Percentiles rank a stretch among this genome's conserved stretches.
Conservation (phyloP, 2,888 invertebrate species). For the Dioctria rufipes region DNA sequence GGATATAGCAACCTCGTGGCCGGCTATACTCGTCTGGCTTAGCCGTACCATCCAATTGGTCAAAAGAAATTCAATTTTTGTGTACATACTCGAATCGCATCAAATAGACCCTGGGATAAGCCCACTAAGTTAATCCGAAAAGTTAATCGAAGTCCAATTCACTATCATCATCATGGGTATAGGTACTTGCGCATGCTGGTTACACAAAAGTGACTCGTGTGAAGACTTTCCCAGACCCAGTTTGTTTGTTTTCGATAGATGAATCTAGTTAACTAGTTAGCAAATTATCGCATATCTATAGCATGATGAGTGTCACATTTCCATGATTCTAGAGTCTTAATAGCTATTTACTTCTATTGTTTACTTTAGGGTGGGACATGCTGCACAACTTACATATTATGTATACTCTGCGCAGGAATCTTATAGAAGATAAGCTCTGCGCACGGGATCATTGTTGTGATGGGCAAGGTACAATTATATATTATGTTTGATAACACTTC, state of each 20-base stretch:
- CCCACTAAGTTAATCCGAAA: background rate
- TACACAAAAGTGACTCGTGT: too few species aligned
- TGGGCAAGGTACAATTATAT: too few species aligned
- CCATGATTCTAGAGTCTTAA: background rate
- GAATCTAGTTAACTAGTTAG: background rate
- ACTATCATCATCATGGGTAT: too few species aligned
- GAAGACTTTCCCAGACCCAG: too few species aligned
- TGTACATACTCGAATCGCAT: background rate
- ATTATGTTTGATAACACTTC: background rate
- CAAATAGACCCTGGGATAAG: background rate
- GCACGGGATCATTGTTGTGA: too few species aligned
- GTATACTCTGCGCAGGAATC: background rate
- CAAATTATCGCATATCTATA: background rate
- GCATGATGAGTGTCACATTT: background rate
- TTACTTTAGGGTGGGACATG: background rate
- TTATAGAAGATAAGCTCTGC: background rate
- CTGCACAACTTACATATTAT: background rate
- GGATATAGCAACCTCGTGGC: background rate
- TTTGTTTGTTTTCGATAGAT: background rate
- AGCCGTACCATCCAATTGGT: background rate
- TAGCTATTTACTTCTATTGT: background rate
- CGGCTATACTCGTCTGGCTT: background rate
- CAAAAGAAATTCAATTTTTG: conserved; percentile 16
- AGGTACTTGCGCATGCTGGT: too few species aligned
- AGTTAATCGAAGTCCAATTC: background rate